These are phyloP conservation scores for Lithosia quadra DNA, from an alignment of 2,888 invertebrate species.

Conservation along the genomic window DNA sequence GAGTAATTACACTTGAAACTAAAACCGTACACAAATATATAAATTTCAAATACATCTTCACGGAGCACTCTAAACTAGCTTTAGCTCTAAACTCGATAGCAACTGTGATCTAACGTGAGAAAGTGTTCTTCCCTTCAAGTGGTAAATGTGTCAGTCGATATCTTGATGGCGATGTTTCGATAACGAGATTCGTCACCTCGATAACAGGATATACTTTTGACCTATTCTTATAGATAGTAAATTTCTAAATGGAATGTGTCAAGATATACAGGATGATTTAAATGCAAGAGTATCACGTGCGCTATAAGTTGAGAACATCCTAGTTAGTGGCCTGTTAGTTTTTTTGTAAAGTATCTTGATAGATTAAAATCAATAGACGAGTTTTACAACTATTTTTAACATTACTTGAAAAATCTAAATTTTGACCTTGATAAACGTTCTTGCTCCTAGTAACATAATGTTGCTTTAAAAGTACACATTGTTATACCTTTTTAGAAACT, in stretches of 20 bases:
- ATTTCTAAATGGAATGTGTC: neutral
- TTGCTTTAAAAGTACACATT: too few species aligned
- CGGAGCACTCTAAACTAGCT: neutral
- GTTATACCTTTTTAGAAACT: too few species aligned
- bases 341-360: too few species aligned
- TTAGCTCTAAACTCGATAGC: neutral
- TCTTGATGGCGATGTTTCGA: slow-evolving; percentile 33
- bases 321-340: too few species aligned
- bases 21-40: slow-evolving; percentile 58
- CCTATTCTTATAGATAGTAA: slow-evolving; percentile 28
- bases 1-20: slow-evolving; percentile 52
- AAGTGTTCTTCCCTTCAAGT: slow-evolving; percentile 49
- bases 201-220: slow-evolving; percentile 45
- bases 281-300: too few species aligned
- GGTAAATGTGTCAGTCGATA: slow-evolving; percentile 37
- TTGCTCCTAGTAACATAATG: too few species aligned
- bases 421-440: too few species aligned
- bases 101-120: slow-evolving; percentile 49
- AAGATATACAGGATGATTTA: neutral
- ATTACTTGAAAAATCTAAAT: too few species aligned
- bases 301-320: too few species aligned
- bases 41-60: slow-evolving; percentile 60
- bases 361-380: too few species aligned
- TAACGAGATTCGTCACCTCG: slow-evolving; percentile 32
- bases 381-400: too few species aligned